Evolutionary conservation across 2,888 invertebrate species (phyloP).

Genomic region (Acanthosepion esculentum): DNA sequence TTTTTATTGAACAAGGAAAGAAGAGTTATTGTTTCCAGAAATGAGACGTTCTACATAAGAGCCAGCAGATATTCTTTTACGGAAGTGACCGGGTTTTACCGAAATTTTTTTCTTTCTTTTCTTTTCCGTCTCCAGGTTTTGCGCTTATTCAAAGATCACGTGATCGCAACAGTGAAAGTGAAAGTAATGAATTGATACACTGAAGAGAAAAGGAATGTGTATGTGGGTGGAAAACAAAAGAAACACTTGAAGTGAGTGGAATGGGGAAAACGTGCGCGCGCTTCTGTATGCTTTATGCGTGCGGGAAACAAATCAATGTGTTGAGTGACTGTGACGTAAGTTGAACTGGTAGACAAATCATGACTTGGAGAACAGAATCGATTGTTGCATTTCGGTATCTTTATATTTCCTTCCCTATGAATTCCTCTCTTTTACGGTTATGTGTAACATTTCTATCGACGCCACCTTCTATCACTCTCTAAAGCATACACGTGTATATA

Average conservation of each 20-base stretch:
- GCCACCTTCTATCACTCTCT: neutral
- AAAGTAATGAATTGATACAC: neutral
- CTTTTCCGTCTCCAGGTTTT: neutral
- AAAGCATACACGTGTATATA: too few species aligned
- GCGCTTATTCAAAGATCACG: neutral
- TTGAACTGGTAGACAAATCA: conserved; percentile 7
- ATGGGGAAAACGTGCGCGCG: neutral
- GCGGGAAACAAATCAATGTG: conserved; percentile 15
- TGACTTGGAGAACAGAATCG: neutral
- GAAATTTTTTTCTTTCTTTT: neutral
- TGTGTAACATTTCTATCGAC: neutral
- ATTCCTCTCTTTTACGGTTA: neutral
- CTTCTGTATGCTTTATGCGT: neutral
- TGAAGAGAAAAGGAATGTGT: too few species aligned
- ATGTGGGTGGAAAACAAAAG: neutral
- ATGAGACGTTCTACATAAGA: neutral
- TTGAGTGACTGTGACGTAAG: neutral
- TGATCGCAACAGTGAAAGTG: neutral
- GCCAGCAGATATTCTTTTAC: neutral
- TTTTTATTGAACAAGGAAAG: neutral
- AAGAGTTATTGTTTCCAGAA: neutral
- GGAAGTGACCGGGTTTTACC: neutral
- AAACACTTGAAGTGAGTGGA: conserved; percentile 4
- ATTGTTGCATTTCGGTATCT: neutral
- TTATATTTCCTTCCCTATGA: neutral